Base-by-base conservation (phyloP, 2,888 invertebrate genomes). In the Diarsia mendica region DNA sequence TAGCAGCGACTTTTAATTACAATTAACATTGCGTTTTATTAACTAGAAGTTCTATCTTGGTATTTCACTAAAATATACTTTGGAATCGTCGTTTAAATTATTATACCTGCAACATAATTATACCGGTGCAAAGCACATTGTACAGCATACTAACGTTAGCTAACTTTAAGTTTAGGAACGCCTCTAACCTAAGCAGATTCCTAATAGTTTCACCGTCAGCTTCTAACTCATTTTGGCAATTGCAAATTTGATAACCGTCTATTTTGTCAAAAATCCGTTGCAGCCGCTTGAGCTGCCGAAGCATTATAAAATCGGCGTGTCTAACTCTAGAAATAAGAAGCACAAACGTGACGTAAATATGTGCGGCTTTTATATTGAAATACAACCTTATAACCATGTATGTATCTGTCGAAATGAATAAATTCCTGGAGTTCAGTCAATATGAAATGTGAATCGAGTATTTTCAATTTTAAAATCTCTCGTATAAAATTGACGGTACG, bases 21-120 rank as follows among this genome's bases (percentile, higher is more conserved):
- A 53, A 67, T 63, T 67, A 67, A 46, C 33, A 64, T 46, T 5
- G n/a, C n/a, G 9, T 58, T 76, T 75, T 51, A 64, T 64, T 58
- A 58, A 20, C 33, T 63, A 44, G 3, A 44, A n/a, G 4, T 33
- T 18, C 49, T 64, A 28, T n/a, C 61, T 39, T 53, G 18, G 20
- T 46, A n/a, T 11, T 18, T 15, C 28, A 70, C 9, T 20, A 55
- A 39, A 10, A 63, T 9, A 44, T 61, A 5, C 44, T 8, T 48
- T 48, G 5, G 5, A 33, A 33, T 33, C 10, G 20, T 39, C 33
- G 20, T 33, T 60, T 15, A 11, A 20, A 39, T 20, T 33, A 10
- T 60, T 20, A 23, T 55, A 61, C 20, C 33, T 39, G 10, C 20
- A 10, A 6, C 20, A 20, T 61, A 39, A 20, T 39, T 11, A 61